Base-by-base conservation (phyloP, 2,888 invertebrate genomes). In the Quadriops clusia region DNA sequence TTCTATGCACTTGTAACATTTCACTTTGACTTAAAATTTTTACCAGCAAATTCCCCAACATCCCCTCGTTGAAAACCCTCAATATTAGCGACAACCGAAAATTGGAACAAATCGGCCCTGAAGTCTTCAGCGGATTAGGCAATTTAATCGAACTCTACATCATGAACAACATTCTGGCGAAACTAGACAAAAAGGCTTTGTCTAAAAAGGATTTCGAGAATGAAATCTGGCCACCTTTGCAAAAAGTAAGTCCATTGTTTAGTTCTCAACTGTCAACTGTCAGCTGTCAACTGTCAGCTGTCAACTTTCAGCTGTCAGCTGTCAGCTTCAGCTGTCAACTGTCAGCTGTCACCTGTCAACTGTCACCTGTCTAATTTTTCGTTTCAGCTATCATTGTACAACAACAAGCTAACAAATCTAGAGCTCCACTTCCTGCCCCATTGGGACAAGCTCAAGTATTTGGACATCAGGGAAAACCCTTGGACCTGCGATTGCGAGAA, bases 401-500 rank as follows among this genome's bases (percentile, higher is more conserved):
- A 79, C 39, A 87, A 89, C 59, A 75, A 76, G 41, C 56, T 83
- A 3, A 58, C 68, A 1, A 71, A 71, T 41, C 56, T 89, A n/a
- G 72, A 82, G 39, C 60, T 64, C n/a, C 64, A 67, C 8, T 55
- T 80, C 22, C 41, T 78, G 3, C 67, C 70, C 1, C 70, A 76
- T 30, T 86, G 85, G 86, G 76, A 80, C 44, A 58, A 68, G 15
- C 53, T 89, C 9, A 62, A 68, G 15, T 64, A 64, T 28, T 53
- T 87, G 28, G 75, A 82, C 41, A 65, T 89, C 5, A 68, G 70
- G 17, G 68, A 70, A 45, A 87, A 87, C 53, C 76, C 79, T 0
- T 87, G 73, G 76, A 63, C 70, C 14, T 89, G 87, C 50, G 83
- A 85, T 53, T 82, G 81, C 47, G 68, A 75, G 36, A 84, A 85